Base-by-base conservation (phyloP, 2,888 invertebrate genomes). In the Tinea semifulvella region DNA sequence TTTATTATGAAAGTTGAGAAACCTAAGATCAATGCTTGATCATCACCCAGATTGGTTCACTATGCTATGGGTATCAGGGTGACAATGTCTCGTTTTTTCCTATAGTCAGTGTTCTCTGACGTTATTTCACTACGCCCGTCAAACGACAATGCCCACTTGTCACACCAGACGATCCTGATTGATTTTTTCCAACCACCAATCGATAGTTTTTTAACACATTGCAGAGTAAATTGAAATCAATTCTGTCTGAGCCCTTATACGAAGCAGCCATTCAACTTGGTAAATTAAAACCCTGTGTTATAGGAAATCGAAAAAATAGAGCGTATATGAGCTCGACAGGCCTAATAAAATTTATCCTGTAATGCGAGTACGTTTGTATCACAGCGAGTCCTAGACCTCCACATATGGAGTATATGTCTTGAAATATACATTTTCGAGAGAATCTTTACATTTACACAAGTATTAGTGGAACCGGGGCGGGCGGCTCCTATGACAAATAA, bases 101-200 rank as follows among this genome's bases (percentile, higher is more conserved):
- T 13, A 36, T 68, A 61, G 48, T 60, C 60, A 66, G 61, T 72
- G 68, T 72, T 65, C 65, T 66, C 65, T 63, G 63, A 62, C 56
- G 56, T 49, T 60, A 54, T 67, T 75, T 73, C 55, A 66, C 66
- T 55, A 75, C 71, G 77, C 62, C 66, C 68, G 68, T 77, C 77
- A 58, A 46, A 48, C 48, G 48, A 80, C 76, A 80, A 80, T 65
- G 53, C 53, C 28, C 47, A 56, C 36, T 71, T 79, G 80, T 77
- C 80, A 74, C 71, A 66, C 63, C 56, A 60, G 53, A 58, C 66
- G 60, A 60, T 65, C 73, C 75, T 75, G 76, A 79, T 77, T 75
- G 75, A 79, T 77, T 79, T 79, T 74, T 74, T 76, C n/a, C 19
- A 6, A n/a, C 8, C 60, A 58, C 56, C 52, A 53, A 54, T 44